Percentiles rank a stretch among this genome's conserved stretches.
Evolutionary conservation across 2,797 vertebrate species (phyloP).

Genomic region (Streptopelia turtur): DNA sequence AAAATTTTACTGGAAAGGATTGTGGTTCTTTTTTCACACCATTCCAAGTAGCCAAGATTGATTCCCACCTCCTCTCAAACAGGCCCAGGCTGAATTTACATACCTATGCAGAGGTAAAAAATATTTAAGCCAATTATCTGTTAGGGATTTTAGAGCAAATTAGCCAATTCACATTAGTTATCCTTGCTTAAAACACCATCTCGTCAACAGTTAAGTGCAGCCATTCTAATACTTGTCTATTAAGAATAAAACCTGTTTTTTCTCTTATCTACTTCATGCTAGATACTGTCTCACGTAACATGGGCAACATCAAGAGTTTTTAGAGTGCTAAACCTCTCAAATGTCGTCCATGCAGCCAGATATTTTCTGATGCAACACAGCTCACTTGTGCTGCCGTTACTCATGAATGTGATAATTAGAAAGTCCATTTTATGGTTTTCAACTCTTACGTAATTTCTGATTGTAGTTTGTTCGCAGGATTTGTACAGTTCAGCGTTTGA

Average conservation of each 20-base stretch:
- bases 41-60: not conserved
- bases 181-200: not conserved
- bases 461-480: not conserved
- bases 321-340: not conserved
- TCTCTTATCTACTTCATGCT: not conserved
- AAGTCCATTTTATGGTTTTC: not conserved
- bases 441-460: not conserved
- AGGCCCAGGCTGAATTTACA: not conserved
- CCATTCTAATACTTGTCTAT: not conserved
- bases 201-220: not conserved
- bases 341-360: not conserved
- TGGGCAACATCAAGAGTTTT: not conserved
- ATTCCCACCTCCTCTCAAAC: not conserved
- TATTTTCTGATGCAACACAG: not conserved
- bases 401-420: not conserved
- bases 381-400: not conserved
- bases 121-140: not conserved
- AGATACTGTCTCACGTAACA: not conserved
- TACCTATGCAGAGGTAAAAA: not conserved
- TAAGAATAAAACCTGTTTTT: not conserved
- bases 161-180: not conserved
- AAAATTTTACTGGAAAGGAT: not conserved
- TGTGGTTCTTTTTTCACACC: not conserved
- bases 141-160: not conserved
- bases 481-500: not conserved